These are phyloP conservation scores for Karalla daura DNA, from an alignment of 2,797 vertebrate genomes.

Conservation along the genomic window DNA sequence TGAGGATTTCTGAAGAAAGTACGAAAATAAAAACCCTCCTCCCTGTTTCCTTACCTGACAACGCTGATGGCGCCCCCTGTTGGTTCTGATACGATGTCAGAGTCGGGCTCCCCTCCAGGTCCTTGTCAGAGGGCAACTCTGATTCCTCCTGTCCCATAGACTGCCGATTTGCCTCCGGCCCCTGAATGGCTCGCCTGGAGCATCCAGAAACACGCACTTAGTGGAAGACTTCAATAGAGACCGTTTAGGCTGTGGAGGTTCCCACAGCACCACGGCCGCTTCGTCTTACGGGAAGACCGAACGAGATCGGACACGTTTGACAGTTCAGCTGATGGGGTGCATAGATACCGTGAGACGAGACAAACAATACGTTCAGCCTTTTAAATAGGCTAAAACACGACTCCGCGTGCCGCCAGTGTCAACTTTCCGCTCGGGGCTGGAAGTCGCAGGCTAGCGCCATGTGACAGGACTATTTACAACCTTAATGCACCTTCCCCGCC, in stretches of 20 bases:
- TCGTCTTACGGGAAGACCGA: too few relatives aligned
- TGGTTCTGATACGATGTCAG: slow-evolving; percentile 50
- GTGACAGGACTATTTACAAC: slow-evolving; percentile 53
- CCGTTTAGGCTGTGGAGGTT: too few relatives aligned
- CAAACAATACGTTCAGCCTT: not conserved
- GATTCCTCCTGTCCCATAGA: slow-evolving; percentile 78
- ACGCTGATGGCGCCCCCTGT: slow-evolving; percentile 29
- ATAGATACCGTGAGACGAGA: too few relatives aligned
- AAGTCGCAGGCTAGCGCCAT: slow-evolving; percentile 22
- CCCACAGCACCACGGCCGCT: too few relatives aligned
- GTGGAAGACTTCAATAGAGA: too few relatives aligned
- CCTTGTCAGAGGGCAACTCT: slow-evolving; percentile 55
- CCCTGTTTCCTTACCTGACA: slow-evolving; percentile 60
- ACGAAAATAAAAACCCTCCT: not conserved
- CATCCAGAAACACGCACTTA: too few relatives aligned
- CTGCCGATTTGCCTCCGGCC: slow-evolving; percentile 48
- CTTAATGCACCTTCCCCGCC: slow-evolving; percentile 37
- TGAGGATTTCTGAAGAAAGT: not conserved
- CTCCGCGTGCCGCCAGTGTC: not conserved
- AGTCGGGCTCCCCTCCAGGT: slow-evolving; percentile 52
- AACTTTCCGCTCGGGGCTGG: not conserved
- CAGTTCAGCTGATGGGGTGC: too few relatives aligned
- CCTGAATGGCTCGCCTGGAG: slow-evolving; percentile 72
- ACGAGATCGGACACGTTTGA: too few relatives aligned
- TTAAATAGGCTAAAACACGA: slow-evolving; percentile 26